Evolutionary conservation across 2,797 vertebrate genomes (phyloP).

Genomic region (Artibeus lituratus): DNA sequence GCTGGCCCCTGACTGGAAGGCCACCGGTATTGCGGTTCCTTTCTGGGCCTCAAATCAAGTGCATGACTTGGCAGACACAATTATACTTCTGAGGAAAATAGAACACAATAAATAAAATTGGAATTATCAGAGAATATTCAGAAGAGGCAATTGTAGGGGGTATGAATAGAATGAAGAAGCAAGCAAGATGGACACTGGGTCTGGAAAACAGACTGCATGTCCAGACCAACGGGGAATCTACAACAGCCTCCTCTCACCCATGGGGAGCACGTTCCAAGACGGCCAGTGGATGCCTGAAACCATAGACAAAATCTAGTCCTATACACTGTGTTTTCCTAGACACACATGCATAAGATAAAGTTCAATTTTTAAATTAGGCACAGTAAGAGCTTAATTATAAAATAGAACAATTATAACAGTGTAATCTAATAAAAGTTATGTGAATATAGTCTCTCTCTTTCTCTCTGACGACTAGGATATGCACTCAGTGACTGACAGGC

Average conservation of each 20-base stretch:
- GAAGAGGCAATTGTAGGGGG: not conserved
- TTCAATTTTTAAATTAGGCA: not conserved
- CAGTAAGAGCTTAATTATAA: not conserved
- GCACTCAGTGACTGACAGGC: not conserved
- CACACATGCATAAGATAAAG: not conserved
- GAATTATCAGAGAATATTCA: not conserved
- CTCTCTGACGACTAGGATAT: not conserved
- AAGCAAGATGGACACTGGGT: not conserved
- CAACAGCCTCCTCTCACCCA: not conserved
- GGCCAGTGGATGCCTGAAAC: not conserved
- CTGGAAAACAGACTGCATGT: not conserved
- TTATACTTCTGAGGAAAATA: not conserved
- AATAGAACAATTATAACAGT: not conserved
- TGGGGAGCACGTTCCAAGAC: fast-evolving
- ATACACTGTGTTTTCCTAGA: not conserved
- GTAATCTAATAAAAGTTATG: not conserved
- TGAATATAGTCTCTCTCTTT: not conserved
- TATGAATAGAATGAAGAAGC: not conserved
- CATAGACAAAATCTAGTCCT: not conserved
- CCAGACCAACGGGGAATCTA: not conserved
- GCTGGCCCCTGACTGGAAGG: not conserved
- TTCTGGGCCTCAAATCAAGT: not conserved
- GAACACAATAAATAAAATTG: not conserved
- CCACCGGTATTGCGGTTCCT: not conserved
- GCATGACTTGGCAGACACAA: not conserved